phyloP scores from a whole-genome alignment of 2,888 invertebrate genomes.

The Elysia crispata region DNA sequence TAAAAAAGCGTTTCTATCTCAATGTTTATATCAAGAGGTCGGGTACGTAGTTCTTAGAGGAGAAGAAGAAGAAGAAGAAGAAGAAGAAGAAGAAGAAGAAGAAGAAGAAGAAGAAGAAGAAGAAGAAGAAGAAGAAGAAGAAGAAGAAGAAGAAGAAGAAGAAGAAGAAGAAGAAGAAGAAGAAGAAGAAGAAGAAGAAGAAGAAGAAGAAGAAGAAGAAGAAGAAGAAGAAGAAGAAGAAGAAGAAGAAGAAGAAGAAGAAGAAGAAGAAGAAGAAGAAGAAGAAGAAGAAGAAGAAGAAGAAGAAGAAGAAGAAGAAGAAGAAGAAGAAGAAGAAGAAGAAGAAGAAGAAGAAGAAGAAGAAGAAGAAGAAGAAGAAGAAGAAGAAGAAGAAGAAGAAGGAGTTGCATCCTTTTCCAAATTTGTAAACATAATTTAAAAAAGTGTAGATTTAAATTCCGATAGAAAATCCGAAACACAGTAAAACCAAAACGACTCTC shows the following conservation, averaged over 20 bases:
- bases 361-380: too few species aligned
- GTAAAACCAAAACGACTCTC: too few species aligned
- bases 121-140: neutral
- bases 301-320: too few species aligned
- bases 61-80: conserved; percentile 12
- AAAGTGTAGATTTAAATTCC: too few species aligned
- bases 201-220: neutral
- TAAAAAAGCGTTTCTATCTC: too few species aligned
- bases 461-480: too few species aligned
- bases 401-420: too few species aligned
- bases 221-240: neutral
- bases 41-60: neutral
- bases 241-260: neutral
- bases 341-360: too few species aligned
- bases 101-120: conserved; percentile 11
- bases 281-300: neutral
- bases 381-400: too few species aligned
- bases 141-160: neutral
- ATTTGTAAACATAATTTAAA: too few species aligned
- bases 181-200: neutral
- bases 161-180: neutral
- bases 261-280: neutral
- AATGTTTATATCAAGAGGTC: too few species aligned
- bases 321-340: too few species aligned
- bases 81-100: conserved; percentile 11